Evolutionary conservation across 2,113 vertebrate genomes (phyloP).

Genomic region (Leiothrix lutea): DNA sequence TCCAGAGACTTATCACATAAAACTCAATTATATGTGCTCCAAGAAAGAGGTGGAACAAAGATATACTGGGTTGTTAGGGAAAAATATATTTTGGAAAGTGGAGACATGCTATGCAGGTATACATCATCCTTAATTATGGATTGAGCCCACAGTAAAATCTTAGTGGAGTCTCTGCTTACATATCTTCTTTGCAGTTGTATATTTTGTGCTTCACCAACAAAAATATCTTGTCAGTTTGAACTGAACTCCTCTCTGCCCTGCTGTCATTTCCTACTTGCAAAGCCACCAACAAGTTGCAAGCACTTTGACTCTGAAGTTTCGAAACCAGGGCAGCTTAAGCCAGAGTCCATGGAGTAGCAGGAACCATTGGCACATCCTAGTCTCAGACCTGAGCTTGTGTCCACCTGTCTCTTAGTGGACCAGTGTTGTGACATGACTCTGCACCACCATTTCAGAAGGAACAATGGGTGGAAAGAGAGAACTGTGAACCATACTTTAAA

Average conservation of each 20-base stretch:
- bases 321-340: background rate
- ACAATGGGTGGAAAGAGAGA: background rate
- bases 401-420: background rate
- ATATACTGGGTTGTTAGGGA: background rate
- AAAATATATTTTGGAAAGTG: background rate
- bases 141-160: background rate
- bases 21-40: background rate
- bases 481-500: background rate
- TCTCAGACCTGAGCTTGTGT: background rate
- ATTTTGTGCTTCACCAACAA: background rate
- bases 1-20: background rate
- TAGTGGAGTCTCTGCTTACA: background rate
- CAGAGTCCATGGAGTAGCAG: background rate
- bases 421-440: background rate
- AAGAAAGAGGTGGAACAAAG: background rate
- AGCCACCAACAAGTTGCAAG: background rate
- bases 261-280: background rate
- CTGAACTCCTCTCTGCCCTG: background rate
- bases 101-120: background rate
- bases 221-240: background rate
- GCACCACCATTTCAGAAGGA: background rate
- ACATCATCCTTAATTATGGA: background rate
- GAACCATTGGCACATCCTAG: background rate
- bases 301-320: background rate
- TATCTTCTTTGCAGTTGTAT: background rate